These are phyloP conservation scores for Tenthredo amoena DNA, from an alignment of 2,888 invertebrate genomes.

Conservation along the genomic window DNA sequence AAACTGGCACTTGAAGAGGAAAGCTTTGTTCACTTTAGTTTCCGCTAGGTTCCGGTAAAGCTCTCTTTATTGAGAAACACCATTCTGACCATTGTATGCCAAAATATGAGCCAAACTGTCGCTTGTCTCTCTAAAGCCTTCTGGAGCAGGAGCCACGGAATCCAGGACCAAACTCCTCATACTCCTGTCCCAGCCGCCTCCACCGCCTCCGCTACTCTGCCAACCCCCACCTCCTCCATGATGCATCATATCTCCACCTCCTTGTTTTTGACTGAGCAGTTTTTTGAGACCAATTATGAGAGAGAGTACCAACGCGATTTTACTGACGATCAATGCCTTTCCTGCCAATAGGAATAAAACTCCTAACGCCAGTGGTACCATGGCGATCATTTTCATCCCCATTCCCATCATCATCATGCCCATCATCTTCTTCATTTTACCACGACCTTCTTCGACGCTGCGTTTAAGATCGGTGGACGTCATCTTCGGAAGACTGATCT, in stretches of 20 bases:
- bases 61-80: slow-evolving; percentile 46
- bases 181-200: slow-evolving; percentile 85
- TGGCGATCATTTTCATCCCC: slow-evolving; percentile 90
- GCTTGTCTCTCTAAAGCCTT: slow-evolving; percentile 55
- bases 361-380: slow-evolving; percentile 90
- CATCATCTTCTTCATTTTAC: slow-evolving; percentile 95
- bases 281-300: slow-evolving; percentile 92
- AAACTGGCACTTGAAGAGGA: neutral
- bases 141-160: slow-evolving; percentile 75
- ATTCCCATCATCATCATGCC: slow-evolving; percentile 94
- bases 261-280: slow-evolving; percentile 85
- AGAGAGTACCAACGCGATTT: slow-evolving; percentile 89
- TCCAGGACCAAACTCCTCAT: slow-evolving; percentile 63
- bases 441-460: slow-evolving; percentile 89
- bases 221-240: slow-evolving; percentile 72
- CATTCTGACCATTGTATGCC: slow-evolving; percentile 85
- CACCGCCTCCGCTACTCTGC: slow-evolving; percentile 64
- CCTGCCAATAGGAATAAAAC: slow-evolving; percentile 90
- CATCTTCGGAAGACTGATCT: slow-evolving; percentile 88
- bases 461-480: slow-evolving; percentile 84
- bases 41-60: slow-evolving; percentile 35
- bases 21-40: slow-evolving; percentile 56
- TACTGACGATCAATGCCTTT: slow-evolving; percentile 90
- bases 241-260: slow-evolving; percentile 79
- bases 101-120: slow-evolving; percentile 81